Conservation (phyloP, 2,888 invertebrate species). For the Agrochola lota region DNA sequence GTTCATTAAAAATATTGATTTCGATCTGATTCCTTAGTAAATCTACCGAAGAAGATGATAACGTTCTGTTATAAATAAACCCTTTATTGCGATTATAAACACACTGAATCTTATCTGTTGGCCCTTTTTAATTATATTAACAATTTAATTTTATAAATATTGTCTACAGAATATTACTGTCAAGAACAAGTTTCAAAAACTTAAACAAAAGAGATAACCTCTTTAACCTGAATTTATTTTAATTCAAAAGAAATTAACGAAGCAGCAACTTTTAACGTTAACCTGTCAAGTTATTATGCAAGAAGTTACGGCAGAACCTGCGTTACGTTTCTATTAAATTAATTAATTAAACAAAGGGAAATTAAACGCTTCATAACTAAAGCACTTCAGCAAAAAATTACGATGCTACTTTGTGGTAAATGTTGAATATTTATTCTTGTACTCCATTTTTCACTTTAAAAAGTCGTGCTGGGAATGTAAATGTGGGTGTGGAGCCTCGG, state of each 20-base stretch:
- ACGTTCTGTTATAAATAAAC: not conserved
- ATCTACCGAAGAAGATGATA: not conserved
- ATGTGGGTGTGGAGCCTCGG: conserved; percentile 35
- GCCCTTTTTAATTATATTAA: not conserved
- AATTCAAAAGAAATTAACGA: conserved; percentile 16
- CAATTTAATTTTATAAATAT: not conserved
- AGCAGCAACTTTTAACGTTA: conserved; percentile 7
- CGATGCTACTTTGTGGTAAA: conserved; percentile 43
- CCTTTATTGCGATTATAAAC: not conserved
- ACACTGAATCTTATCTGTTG: not conserved
- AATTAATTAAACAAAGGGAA: conserved; percentile 50
- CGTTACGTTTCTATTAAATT: conserved; percentile 39
- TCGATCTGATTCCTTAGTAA: not conserved
- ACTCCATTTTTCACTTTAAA: conserved; percentile 56
- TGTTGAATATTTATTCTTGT: conserved; percentile 66
- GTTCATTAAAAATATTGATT: conserved; percentile 19
- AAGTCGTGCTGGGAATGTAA: conserved; percentile 52
- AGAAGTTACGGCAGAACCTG: conserved; percentile 20
- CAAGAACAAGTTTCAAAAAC: not conserved
- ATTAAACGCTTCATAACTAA: conserved; percentile 30
- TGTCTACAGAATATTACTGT: not conserved
- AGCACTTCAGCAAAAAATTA: conserved; percentile 23
- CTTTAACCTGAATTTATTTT: not conserved
- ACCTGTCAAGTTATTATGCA: conserved; percentile 28
- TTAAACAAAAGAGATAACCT: conserved; percentile 1